A percentile compares a stretch with the other conserved stretches of the same genome.
These are phyloP conservation scores for Sapajus apella DNA, from an alignment of 2,113 vertebrate genomes.

Conservation along the genomic window DNA sequence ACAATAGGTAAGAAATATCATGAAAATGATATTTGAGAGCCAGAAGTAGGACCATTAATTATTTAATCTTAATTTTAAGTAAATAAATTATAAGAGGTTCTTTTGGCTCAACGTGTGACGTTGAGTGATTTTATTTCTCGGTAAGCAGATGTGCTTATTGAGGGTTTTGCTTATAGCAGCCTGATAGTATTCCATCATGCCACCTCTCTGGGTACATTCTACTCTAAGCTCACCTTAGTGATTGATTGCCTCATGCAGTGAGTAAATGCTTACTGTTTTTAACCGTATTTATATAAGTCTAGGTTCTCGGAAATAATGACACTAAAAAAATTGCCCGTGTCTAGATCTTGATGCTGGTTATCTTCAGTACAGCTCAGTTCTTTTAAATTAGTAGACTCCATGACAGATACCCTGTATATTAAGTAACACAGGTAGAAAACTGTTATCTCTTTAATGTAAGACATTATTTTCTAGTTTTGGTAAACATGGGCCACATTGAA, in stretches of 20 bases:
- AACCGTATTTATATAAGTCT: conserved; percentile 47
- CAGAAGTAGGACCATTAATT: background rate
- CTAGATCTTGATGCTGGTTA: background rate
- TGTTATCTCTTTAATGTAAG: background rate
- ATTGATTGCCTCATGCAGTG: conserved; percentile 25
- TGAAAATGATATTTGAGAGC: conserved; percentile 5
- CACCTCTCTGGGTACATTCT: background rate
- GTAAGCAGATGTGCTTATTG: background rate
- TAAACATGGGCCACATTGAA: background rate
- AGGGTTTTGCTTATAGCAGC: background rate
- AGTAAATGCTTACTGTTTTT: conserved; percentile 58
- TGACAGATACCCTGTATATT: background rate
- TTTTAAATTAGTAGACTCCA: background rate
- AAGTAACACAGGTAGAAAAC: background rate
- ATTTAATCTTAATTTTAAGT: background rate
- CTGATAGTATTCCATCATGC: background rate
- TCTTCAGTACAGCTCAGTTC: background rate
- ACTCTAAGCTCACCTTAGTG: conserved; percentile 21
- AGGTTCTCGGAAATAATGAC: conserved; percentile 55
- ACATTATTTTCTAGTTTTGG: conserved; percentile 5
- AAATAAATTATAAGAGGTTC: background rate
- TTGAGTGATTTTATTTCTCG: background rate
- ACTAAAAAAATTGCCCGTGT: background rate
- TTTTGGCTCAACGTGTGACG: background rate
- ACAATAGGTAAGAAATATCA: background rate